A percentile compares a stretch with the other conserved stretches of the same genome.
Conservation (phyloP, 2,113 vertebrate genomes). For the Centrocercus urophasianus region DNA sequence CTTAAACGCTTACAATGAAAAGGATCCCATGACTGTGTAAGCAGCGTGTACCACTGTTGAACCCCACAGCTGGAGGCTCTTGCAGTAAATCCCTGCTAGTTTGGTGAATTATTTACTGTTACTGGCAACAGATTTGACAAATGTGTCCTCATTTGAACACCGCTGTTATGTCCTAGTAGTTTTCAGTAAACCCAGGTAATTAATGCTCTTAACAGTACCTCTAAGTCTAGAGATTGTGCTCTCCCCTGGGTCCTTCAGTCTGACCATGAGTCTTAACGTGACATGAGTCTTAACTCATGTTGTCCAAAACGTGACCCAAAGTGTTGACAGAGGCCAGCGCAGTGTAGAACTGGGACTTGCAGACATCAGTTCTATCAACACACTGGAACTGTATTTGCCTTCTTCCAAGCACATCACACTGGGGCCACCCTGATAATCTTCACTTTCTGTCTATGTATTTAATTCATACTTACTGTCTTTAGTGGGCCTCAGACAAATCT, state of each 20-base stretch:
- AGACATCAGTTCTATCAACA: neutral
- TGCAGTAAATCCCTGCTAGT: neutral
- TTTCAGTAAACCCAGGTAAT: neutral
- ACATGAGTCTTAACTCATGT: neutral
- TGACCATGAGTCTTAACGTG: neutral
- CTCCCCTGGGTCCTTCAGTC: neutral
- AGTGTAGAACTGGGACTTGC: neutral
- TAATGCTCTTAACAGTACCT: neutral
- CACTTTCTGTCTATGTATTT: neutral
- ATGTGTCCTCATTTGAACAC: neutral
- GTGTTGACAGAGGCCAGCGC: neutral
- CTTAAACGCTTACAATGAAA: neutral
- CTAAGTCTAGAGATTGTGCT: neutral
- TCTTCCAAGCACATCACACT: neutral
- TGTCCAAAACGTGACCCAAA: neutral
- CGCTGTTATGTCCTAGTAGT: neutral
- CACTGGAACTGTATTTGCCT: neutral
- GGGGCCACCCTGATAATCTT: neutral
- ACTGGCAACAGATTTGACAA: neutral
- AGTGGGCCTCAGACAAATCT: neutral
- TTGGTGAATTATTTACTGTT: neutral
- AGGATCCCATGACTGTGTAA: neutral
- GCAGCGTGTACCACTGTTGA: neutral
- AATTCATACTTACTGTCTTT: neutral
- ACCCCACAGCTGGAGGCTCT: fast-evolving